Evolutionary conservation across 2,113 vertebrate genomes (phyloP).

Genomic region (Etia nguti): DNA sequence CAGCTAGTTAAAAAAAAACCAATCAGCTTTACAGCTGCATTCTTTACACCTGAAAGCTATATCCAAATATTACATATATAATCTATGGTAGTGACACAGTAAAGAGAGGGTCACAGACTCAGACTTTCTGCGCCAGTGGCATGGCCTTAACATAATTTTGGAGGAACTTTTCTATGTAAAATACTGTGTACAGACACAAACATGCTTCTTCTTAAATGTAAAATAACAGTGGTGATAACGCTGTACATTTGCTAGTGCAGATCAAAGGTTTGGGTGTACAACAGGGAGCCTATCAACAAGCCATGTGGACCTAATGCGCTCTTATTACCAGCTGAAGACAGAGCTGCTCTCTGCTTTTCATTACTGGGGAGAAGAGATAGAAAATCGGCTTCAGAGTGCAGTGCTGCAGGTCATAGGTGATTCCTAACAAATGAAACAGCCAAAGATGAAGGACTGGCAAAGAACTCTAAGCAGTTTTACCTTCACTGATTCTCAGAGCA

Average conservation of each 20-base stretch:
- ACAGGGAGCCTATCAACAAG: constrained; percentile 29
- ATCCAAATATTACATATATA: background rate
- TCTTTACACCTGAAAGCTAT: background rate
- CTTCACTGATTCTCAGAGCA: background rate
- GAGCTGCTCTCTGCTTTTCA: constrained; percentile 51
- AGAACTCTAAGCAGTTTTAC: background rate
- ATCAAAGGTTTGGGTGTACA: constrained; percentile 49
- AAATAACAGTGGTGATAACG: background rate
- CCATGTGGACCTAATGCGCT: constrained; percentile 40
- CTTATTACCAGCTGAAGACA: constrained; percentile 66
- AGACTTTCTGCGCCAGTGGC: background rate
- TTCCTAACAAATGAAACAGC: constrained; percentile 12
- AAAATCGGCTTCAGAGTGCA: constrained; percentile 27
- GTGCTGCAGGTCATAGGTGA: constrained; percentile 34
- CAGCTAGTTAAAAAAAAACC: background rate
- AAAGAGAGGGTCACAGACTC: background rate
- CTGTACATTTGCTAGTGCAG: background rate
- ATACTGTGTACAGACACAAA: background rate
- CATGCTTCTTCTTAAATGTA: background rate
- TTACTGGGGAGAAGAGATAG: constrained; percentile 39
- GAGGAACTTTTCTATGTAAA: background rate
- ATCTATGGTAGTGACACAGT: background rate
- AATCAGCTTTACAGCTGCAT: background rate
- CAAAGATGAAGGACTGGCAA: background rate
- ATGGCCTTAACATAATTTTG: background rate